Evolutionary conservation across 1,140 invertebrate species (phyloP), one percentile per base, ranked within the genome.

Genomic region (Musca domestica): DNA sequence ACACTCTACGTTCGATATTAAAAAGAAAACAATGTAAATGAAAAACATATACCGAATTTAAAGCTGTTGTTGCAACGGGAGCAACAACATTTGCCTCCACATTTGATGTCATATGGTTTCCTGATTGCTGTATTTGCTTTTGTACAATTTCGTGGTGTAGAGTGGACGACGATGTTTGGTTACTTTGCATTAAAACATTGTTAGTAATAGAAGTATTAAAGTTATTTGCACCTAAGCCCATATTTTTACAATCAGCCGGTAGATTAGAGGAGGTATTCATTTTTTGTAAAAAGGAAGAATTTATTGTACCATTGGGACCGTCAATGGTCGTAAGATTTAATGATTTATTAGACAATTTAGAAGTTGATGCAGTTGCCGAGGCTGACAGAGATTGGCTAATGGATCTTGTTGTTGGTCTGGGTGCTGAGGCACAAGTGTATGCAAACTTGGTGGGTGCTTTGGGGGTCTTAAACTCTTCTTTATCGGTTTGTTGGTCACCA

Each of bases 401-500:
- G 34, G 34, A 51, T 67, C 10, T 67, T 70, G 66, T 30, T 47
- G 51, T 23, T 3, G 61, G 17, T 19, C 61, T 49, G 19, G 19
- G 61, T 34, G 56, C 61, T 54, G 20, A 64, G 4, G 68, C 48
- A 20, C 56, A 61, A 41, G 2, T 34, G 10, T 9, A n/a, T 9
- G 2, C n/a, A 61, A 20, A 67, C 41, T 67, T 66, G 66, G 73
- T 46, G 20, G 78, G 78, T 10, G 76, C 77, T 68, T 79, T 77
- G 7, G 77, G 77, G 0, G 77, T 80, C 69, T 80, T 80, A 52
- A 80, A 80, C 3, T 73, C 77, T 48, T 72, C 76, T 34, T 76
- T 73, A 27, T 66, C 68, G 51, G 30, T 48, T 41, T 49, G 64
- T 10, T 41, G 34, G n/a, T n/a, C n/a, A 65, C 22, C 17, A 27